phyloP scores from a whole-genome alignment of 2,797 vertebrate genomes.

The Karalla daura region DNA sequence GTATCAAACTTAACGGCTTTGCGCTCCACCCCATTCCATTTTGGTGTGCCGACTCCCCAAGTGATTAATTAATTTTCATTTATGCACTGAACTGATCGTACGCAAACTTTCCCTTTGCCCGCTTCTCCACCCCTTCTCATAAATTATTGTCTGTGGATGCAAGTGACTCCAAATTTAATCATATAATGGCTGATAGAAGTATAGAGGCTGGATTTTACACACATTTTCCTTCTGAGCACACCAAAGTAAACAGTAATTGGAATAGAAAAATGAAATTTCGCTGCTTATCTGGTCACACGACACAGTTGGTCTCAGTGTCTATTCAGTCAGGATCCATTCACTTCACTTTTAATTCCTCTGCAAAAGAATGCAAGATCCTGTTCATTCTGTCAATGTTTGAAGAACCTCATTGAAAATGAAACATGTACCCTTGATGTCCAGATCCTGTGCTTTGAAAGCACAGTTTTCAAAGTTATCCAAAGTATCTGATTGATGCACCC shows the following conservation, averaged over 20 bases:
- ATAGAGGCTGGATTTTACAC: conserved; percentile 67
- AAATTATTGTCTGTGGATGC: conserved; percentile 71
- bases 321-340: conserved; percentile 19
- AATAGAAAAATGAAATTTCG: conserved; percentile 52
- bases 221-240: conserved; percentile 67
- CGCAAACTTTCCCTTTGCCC: conserved; percentile 52
- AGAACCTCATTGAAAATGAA: conserved; percentile 6
- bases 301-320: conserved; percentile 18
- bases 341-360: conserved; percentile 22
- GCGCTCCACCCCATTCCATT: conserved; percentile 60
- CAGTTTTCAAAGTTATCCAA: no score
- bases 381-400: conserved; percentile 25
- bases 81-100: conserved; percentile 70
- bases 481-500: no score
- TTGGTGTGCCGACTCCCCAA: conserved; percentile 62
- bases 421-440: neutral
- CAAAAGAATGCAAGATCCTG: neutral
- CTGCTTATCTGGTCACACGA: conserved; percentile 55
- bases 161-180: conserved; percentile 72
- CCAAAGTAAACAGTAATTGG: conserved; percentile 71
- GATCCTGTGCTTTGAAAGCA: no score
- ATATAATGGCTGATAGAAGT: conserved; percentile 67
- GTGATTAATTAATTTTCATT: conserved; percentile 83
- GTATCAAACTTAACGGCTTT: conserved; percentile 69
- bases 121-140: conserved; percentile 61